Base-by-base conservation (phyloP, 30 jellyfish, hydroid and myxozoan genomes). In the Aurelia aurita region DNA sequence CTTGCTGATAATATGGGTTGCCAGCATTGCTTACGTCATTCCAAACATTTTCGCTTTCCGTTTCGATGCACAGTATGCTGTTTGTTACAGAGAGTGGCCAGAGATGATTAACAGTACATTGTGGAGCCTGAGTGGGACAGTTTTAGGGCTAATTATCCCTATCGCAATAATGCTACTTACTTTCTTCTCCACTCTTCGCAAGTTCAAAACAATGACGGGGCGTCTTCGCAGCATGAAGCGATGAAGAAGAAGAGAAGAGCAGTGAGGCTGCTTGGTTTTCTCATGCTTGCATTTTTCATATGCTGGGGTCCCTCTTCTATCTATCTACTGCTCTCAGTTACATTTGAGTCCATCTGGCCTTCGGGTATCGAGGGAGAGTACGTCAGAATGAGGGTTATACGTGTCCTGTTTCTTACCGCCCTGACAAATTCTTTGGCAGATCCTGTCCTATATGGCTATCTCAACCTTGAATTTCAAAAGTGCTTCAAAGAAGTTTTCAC, bases 41-140 rank as follows among this genome's bases (percentile, higher is more conserved):
- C 84, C 85, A 6, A 66, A 82, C 65, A 54, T 64, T 1, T 25
- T 82, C 31, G 86, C 92, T 3, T 82, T 68, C 58, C 58, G 60
- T 23, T 82, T 39, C 69, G 90, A 80, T 58, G 66, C 72, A 26
- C 32, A 43, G 35, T 45, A 55, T 43, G 79, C 72, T 2, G 77
- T 82, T 2, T 82, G 92, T 61, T 71, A 70, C 71, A 69, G 86
- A 31, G 86, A 55, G 19, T 82, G 92, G 92, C 92, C 92, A 68
- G 68, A 29, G 31, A 49, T 32, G 18, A 43, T 71, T 43, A 82
- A 68, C 46, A 72, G 69, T 12, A 32, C 49, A 31, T 72, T 44
- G 14, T 82, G 83, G 82, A 68, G 58, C 3, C 49, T 21, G n/a
- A 25, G 59, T 13, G 81, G 84, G 31, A 14, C 39, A 58, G 22